A percentile compares a stretch with the other conserved stretches of the same genome.
Conservation (phyloP, 1,140 invertebrate species). For the Trichonephila clavipes region DNA sequence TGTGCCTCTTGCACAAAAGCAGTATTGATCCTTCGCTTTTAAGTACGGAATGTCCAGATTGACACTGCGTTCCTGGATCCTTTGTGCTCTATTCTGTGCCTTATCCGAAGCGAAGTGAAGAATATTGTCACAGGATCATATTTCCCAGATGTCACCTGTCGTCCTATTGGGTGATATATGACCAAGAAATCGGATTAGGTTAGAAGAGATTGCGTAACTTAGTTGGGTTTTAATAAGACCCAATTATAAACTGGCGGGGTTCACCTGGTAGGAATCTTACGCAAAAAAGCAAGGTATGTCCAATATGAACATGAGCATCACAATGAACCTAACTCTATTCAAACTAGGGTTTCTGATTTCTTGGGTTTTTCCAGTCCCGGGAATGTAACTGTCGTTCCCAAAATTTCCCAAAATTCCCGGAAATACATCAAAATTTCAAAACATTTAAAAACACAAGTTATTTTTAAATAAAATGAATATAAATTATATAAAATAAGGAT, state of each 20-base stretch:
- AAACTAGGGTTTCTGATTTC: no score
- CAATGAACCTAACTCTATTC: no score
- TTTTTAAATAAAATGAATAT: no score
- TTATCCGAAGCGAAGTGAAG: conserved; percentile 20
- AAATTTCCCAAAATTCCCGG: no score
- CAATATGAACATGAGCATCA: no score
- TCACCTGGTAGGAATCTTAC: background rate
- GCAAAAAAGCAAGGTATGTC: no score
- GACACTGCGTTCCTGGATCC: background rate
- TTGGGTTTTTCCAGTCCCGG: no score
- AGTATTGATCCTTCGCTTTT: conserved; percentile 17
- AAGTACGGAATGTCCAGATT: background rate
- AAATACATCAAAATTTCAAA: no score
- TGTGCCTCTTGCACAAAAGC: background rate
- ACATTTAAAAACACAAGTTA: no score
- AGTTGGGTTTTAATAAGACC: background rate
- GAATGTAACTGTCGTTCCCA: no score
- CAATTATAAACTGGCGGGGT: background rate
- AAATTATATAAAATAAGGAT: no score
- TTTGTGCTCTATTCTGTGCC: conserved; percentile 3
- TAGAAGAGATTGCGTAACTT: background rate
- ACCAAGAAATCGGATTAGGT: conserved; percentile 2
- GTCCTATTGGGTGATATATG: background rate
- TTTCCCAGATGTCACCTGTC: conserved; percentile 29
- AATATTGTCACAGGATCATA: conserved; percentile 21